Evolutionary conservation across 2,113 vertebrate species (phyloP).

Genomic region (Protobothrops flavoviridis): DNA sequence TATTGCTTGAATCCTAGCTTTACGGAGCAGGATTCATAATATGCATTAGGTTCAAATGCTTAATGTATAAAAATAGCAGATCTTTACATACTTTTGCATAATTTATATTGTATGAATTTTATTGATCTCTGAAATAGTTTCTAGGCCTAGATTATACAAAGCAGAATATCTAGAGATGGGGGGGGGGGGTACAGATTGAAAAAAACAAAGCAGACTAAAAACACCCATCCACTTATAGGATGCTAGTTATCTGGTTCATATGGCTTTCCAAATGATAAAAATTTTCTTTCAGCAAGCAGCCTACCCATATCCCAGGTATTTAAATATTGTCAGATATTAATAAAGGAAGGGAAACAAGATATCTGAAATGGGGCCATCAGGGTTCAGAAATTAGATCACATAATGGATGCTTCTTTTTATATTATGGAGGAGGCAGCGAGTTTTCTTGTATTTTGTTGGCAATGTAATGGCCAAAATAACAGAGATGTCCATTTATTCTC

Average conservation of each 20-base stretch:
- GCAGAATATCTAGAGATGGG: conserved; percentile 24
- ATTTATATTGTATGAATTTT: conserved; percentile 39
- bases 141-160: background rate
- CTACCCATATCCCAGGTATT: background rate
- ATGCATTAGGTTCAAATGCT: conserved; percentile 7
- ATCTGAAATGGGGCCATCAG: conserved; percentile 40
- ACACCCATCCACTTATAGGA: background rate
- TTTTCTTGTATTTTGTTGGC: conserved; percentile 15
- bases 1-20: background rate
- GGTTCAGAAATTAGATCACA: conserved; percentile 49
- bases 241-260: background rate
- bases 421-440: conserved; percentile 45
- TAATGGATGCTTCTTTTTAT: conserved; percentile 65
- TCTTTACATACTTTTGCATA: conserved; percentile 60
- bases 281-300: background rate
- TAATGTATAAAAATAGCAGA: conserved; percentile 61
- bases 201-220: conserved; percentile 18
- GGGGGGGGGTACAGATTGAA: conserved; percentile 40
- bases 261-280: background rate
- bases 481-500: conserved; percentile 38
- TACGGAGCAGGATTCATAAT: conserved; percentile 18
- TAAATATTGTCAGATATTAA: background rate
- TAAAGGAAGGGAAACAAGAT: conserved; percentile 33
- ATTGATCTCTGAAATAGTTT: conserved; percentile 27
- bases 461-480: conserved; percentile 27